Conservation (phyloP, 2,113 vertebrate species). For the Clarias macrocephalus region DNA sequence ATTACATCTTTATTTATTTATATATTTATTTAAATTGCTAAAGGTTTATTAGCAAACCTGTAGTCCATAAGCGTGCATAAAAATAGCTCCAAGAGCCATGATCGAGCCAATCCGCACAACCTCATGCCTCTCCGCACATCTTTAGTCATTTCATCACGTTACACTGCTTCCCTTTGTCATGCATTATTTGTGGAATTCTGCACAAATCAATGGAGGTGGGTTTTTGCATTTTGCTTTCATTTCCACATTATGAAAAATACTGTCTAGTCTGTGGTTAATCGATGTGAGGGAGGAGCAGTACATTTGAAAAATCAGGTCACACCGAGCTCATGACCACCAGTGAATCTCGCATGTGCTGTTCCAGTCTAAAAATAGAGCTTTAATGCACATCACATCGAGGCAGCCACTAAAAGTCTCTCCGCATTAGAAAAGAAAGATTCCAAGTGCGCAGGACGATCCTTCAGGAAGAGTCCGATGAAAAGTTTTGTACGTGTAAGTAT, state of each 20-base stretch:
- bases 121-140: background rate
- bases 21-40: background rate
- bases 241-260: slow-evolving; percentile 7
- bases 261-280: slow-evolving; percentile 41
- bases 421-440: slow-evolving; percentile 34
- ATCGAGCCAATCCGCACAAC: background rate
- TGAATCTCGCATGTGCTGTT: slow-evolving; percentile 49
- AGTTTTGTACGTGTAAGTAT: background rate
- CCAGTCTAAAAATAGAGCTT: slow-evolving; percentile 49
- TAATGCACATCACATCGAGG: slow-evolving; percentile 44
- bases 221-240: slow-evolving; percentile 25
- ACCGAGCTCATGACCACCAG: slow-evolving; percentile 48
- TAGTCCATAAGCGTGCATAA: no score
- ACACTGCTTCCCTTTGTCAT: background rate
- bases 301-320: slow-evolving; percentile 52
- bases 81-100: background rate
- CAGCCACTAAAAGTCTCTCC: slow-evolving; percentile 39
- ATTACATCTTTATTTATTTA: background rate
- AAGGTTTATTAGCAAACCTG: background rate
- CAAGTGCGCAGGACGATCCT: background rate
- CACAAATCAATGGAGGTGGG: slow-evolving; percentile 2
- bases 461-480: background rate
- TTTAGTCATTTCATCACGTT: background rate
- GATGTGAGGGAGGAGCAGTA: slow-evolving; percentile 39
- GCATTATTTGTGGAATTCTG: slow-evolving; percentile 8